These are phyloP conservation scores for Antrozous pallidus DNA, from an alignment of 2,797 vertebrate species.

Conservation along the genomic window DNA sequence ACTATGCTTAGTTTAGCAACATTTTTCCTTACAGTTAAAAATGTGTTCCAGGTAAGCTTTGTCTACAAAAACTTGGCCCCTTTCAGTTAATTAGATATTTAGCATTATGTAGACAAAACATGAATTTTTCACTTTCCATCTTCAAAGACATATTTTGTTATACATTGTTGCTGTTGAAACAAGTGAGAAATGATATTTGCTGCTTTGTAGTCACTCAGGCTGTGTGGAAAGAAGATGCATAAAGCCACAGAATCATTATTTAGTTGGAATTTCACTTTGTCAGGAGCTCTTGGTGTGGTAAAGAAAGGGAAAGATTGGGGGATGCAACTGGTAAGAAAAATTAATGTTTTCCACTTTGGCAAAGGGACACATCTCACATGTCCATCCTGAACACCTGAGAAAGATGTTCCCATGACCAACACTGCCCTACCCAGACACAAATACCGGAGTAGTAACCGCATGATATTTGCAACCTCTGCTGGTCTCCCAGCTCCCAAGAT, in stretches of 20 bases:
- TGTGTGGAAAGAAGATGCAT: not conserved
- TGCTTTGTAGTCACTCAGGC: not conserved
- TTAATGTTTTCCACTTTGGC: fast-evolving
- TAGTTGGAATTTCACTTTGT: not conserved
- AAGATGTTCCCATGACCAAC: not conserved
- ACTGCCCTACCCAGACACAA: not conserved
- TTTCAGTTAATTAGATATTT: not conserved
- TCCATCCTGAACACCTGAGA: not conserved
- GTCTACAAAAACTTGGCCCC: not conserved
- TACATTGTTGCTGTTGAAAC: not conserved
- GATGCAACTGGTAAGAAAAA: not conserved
- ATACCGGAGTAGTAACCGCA: fast-evolving
- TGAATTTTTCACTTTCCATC: not conserved
- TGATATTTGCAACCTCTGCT: not conserved
- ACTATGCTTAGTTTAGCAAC: not conserved
- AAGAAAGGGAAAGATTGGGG: not conserved
- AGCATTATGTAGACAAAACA: not conserved
- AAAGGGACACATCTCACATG: fast-evolving
- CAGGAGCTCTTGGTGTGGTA: not conserved
- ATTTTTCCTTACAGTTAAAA: not conserved
- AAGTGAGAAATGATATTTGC: not conserved
- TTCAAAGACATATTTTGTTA: not conserved
- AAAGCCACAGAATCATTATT: not conserved
- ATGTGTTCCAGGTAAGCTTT: not conserved
- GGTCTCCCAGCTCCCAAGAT: not conserved